Conservation (phyloP, 2,113 vertebrate genomes). For the Ceyx margarethae region DNA sequence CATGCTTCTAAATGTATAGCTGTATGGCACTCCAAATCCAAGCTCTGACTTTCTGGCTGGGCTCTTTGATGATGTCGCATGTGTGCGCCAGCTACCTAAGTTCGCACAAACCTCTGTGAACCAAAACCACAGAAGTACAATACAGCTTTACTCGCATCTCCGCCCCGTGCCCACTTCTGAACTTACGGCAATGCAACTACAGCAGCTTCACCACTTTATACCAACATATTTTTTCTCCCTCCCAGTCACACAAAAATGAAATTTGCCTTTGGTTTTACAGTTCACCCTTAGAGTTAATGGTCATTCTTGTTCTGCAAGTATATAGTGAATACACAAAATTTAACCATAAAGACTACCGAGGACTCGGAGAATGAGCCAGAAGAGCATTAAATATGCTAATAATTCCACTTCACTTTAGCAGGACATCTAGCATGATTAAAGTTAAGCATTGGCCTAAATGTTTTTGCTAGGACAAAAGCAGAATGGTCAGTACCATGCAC, state of each 20-base stretch:
- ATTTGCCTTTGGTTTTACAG: neutral
- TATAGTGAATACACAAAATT: neutral
- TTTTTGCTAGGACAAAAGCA: neutral
- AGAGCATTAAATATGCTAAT: neutral
- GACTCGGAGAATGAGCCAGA: neutral
- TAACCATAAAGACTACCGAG: neutral
- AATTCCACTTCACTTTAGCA: neutral
- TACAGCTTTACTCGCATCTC: neutral
- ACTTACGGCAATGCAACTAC: neutral
- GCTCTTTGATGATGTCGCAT: slow-evolving; percentile 10
- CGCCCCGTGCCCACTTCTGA: neutral
- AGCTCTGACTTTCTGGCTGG: slow-evolving; percentile 10
- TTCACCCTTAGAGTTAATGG: neutral
- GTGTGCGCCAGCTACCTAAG: slow-evolving; percentile 33
- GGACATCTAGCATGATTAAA: neutral
- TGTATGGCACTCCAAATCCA: neutral
- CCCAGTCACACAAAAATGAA: neutral
- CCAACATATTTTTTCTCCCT: neutral
- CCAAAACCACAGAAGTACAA: slow-evolving; percentile 11
- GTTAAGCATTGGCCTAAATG: neutral
- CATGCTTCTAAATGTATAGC: neutral
- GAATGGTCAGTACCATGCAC: neutral
- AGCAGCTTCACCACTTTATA: neutral
- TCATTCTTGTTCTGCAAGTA: neutral
- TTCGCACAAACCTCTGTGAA: slow-evolving; percentile 21